Evolutionary conservation across 2,888 invertebrate genomes (phyloP), one percentile per base, ranked within the genome.

Genomic region (Acanthosepion esculentum): DNA sequence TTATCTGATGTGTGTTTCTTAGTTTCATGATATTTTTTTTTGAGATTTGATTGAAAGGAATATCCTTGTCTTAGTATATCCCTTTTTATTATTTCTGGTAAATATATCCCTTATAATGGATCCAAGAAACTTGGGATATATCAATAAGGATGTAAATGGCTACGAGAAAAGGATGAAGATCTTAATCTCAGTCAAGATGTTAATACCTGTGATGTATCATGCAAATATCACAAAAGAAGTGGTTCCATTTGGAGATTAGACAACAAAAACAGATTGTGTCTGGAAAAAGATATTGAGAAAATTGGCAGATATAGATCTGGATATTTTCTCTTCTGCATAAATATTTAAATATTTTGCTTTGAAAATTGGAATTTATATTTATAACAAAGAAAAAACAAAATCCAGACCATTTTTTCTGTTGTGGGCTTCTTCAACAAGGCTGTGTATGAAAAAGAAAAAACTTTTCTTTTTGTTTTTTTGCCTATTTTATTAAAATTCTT

Each of bases 211-310:
- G 59, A 59, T 59, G 59, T 20, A 55, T 59, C 59, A 23, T 20
- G 59, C 23, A 78, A 78, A 78, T 78, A 78, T 78, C 78, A 78
- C 78, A n/a, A n/a, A 78, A 78, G 78, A 78, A 78, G 59, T 59
- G 59, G 59, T 59, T 59, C 59, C 59, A 59, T 78, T 78, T 78
- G 78, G 78, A n/a, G n/a, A 78, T 78, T 78, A 33, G 18, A n/a
- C 78, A 78, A 33, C 10, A n/a, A 78, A n/a, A 78, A 78, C 0
- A 59, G 23, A 78, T 18, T 78, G n/a, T 78, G n/a, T 78, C 78
- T 78, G 78, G 78, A 78, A 78, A 78, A 78, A 15, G 5, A 78
- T n/a, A 33, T 78, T 10, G 78, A 78, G n/a, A 78, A 78, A 78
- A 78, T n/a, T 33, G 4, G 33, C 78, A 78, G n/a, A 78, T n/a